Evolutionary conservation across 2,888 invertebrate species (phyloP), one percentile per base, ranked within the genome.

Genomic region (Malthinus seriepunctatus): DNA sequence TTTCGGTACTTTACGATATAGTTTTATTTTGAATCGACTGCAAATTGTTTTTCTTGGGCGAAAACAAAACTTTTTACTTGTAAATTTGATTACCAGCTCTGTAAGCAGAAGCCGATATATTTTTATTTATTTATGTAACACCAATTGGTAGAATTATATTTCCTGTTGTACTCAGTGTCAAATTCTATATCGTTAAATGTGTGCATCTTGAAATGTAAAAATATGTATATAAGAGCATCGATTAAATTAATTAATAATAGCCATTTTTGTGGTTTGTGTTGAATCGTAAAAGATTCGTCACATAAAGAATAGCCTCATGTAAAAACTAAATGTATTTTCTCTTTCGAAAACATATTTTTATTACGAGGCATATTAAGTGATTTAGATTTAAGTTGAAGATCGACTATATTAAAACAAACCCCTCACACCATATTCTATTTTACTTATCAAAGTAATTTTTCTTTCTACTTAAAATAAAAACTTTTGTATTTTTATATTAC

Each of bases 101-200:
- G 23, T 42, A 15, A 42, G 39, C 39, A 15, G 39, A 42, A 42
- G 15, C 15, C 39, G 23, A 42, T 12, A 15, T 15, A 42, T 23
- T 47, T 63, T 57, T 60, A 57, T 60, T 53, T 58, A 45, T 23
- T 23, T 63, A 51, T 61, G 55, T 62, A 63, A 68, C 67, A 67
- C 67, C 68, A 67, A 67, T 65, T 65, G 66, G 66, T 69, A 71
- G 67, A 69, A 65, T 68, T 72, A 73, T 74, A 73, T 72, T 72
- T 73, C 72, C 71, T 69, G 71, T 73, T 74, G 72, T 74, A 71
- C 68, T 72, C 69, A 71, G 69, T 71, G 71, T 73, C 71, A 70
- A 72, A 73, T 71, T 72, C 71, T 73, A 73, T 72, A 70, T 70
- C 66, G 71, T 73, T 72, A 72, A 67, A 69, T 73, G 72, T 72